Conservation (phyloP, 2,888 invertebrate species). For the Mythimna vitellina region DNA sequence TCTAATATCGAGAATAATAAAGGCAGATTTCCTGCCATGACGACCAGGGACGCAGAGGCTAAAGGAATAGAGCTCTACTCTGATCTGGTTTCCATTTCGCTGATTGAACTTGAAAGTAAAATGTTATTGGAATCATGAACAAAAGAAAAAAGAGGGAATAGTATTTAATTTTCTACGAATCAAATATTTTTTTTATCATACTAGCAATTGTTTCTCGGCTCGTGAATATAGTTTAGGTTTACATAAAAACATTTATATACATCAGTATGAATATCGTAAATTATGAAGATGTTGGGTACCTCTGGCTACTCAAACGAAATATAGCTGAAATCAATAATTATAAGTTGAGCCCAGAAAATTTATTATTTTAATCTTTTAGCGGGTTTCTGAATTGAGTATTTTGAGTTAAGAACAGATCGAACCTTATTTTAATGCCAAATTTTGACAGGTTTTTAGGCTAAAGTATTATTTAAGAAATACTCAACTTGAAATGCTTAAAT, state of each 20-base stretch:
- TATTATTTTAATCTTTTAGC: too few species aligned
- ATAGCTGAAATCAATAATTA: too few species aligned
- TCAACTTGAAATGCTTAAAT: too few species aligned
- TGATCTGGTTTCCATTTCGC: conserved; percentile 38
- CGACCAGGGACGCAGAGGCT: conserved; percentile 10
- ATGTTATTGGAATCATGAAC: conserved; percentile 13
- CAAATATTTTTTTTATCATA: background rate
- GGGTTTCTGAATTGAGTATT: too few species aligned
- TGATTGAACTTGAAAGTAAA: conserved; percentile 41
- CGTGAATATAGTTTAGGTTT: background rate
- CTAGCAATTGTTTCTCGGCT: background rate
- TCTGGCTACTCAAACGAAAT: too few species aligned
- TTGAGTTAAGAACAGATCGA: too few species aligned
- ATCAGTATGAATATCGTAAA: too few species aligned
- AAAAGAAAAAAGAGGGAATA: background rate
- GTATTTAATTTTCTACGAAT: background rate
- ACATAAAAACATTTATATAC: background rate
- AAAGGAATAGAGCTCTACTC: conserved; percentile 10
- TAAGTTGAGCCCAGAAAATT: too few species aligned
- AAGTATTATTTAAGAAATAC: too few species aligned
- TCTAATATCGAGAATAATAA: conserved; percentile 45
- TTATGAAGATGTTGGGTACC: too few species aligned
- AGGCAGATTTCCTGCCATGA: conserved; percentile 45
- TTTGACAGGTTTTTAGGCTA: too few species aligned
- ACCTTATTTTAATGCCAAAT: too few species aligned